Evolutionary conservation across 2,888 invertebrate genomes (phyloP).

Genomic region (Buathra laborator): DNA sequence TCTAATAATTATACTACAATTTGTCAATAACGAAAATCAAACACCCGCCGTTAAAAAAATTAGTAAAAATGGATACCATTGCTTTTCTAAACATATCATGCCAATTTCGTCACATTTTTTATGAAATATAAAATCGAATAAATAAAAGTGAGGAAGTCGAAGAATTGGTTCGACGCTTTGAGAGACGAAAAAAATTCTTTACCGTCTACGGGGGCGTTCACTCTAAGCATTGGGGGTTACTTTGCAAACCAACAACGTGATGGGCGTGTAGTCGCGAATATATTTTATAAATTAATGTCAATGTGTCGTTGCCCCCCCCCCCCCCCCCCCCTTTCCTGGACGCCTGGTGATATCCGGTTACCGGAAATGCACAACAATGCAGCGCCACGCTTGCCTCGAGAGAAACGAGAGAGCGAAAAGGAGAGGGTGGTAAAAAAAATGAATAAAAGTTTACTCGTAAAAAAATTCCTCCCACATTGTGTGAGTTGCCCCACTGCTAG

Average conservation of each 20-base stretch:
- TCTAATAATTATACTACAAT: conserved; percentile 46
- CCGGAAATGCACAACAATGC: conserved; percentile 83
- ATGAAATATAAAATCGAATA: background rate
- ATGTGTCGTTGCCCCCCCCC: conserved; percentile 75
- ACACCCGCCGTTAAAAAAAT: background rate
- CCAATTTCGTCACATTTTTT: background rate
- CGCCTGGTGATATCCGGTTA: conserved; percentile 83
- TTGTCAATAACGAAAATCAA: background rate
- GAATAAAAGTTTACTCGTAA: conserved; percentile 61
- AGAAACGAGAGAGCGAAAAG: conserved; percentile 68
- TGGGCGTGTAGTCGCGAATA: conserved; percentile 81
- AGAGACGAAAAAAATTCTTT: conserved; percentile 28
- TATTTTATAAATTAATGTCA: conserved; percentile 85
- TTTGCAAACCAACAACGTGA: conserved; percentile 47
- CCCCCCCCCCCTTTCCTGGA: background rate
- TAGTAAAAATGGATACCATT: background rate
- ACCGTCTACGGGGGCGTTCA: conserved; percentile 69
- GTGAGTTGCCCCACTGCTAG: conserved; percentile 71
- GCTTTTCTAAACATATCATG: background rate
- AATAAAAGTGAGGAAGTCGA: background rate
- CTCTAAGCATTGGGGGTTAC: conserved; percentile 47
- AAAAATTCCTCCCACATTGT: conserved; percentile 80
- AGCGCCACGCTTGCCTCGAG: conserved; percentile 74
- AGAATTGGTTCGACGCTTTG: background rate
- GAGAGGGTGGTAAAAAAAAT: conserved; percentile 35